Evolutionary conservation across 2,797 vertebrate species (phyloP), one percentile per base, ranked within the genome.

Genomic region (Chromobotia macracanthus): DNA sequence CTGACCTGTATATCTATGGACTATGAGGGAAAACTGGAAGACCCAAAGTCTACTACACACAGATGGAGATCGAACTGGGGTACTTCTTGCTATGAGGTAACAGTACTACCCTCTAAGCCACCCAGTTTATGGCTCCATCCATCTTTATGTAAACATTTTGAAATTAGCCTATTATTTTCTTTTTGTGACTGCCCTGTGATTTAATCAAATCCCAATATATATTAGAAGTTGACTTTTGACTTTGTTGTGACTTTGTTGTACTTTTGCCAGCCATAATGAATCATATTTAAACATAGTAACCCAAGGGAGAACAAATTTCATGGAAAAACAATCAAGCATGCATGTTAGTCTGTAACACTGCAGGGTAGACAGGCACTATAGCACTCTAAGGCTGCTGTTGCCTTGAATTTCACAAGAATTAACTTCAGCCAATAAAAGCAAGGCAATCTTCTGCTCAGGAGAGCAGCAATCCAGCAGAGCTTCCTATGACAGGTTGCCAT

Each of bases 361-460:
- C 46, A 79, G 81, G 82, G 73, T 64, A 85, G 77, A 85, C 76
- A 78, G 75, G 88, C 79, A 83, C 72, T 83, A 65, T 44, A 73
- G 84, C 86, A 87, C 84, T 88, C 55, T 70, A 73, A 75, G 35
- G 19, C 75, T 72, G 85, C 86, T 86, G 80, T 86, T 83, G 67
- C 81, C 75, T 82, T 86, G 77, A 80, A 83, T 87, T 85, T 82
- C 83, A 72, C 0, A 28, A 88, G 77, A 63, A 86, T 72, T 65
- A 41, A 80, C 66, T 88, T 75, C 72, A 55, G 79, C 85, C 87
- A 90, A 89, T 89, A 87, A 87, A 73, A 81, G 80, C 46, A 21
- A 69, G 69, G 79, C 19, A 53, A 87, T 88, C 89, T 86, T 89
- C 79, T 77, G 50, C 80, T 84, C 68, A 75, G 50, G 73, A 82